Evolutionary conservation across 1,140 invertebrate genomes (phyloP), one percentile per base, ranked within the genome.

Genomic region (Dinoponera quadriceps): DNA sequence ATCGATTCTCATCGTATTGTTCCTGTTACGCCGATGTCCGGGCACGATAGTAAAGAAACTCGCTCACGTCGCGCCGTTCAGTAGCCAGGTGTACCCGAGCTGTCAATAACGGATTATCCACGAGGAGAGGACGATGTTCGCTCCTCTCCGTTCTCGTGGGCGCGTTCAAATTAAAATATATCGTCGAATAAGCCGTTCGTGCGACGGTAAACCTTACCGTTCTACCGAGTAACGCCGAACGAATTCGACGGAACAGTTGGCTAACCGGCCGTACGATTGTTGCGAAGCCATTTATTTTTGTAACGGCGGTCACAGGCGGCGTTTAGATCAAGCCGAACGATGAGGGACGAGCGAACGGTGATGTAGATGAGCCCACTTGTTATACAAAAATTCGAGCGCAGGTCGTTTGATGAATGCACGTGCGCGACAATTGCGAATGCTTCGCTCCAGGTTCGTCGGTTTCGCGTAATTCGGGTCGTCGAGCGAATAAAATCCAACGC

Each of bases 1-100:
- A 84, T 88, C 72, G 88, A 88, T 89, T 80, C 65, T 68, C 69
- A 57, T 51, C 71, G 44, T 57, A 71, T 80, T 84, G 75, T 88
- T 77, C 62, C 48, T 63, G 66, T 84, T 59, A 68, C 87, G 44
- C 60, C 55, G 63, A 81, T 33, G 72, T 82, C 88, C 44, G 60
- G n/a, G 33, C 78, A 27, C 80, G 65, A 63, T 60, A 57, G 22
- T 65, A 71, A 66, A 72, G 65, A 66, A 85, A 83, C 57, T 68
- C 29, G 7, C 18, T 33, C 44, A 59, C 48, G 54, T 49, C 55
- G 38, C 38, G 20, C 18, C 44, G 25, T 44, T 38, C 49, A 60
- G 51, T 33, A 27, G 14, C 0, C 44, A 22, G 49, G 16, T 29
- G 22, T 44, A 57, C 51, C 69, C 29, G 59, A 69, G 14, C 55